Percentiles rank a stretch among this genome's conserved stretches.
Evolutionary conservation across 2,113 vertebrate genomes (phyloP).

Genomic region (Rutilus rutilus): DNA sequence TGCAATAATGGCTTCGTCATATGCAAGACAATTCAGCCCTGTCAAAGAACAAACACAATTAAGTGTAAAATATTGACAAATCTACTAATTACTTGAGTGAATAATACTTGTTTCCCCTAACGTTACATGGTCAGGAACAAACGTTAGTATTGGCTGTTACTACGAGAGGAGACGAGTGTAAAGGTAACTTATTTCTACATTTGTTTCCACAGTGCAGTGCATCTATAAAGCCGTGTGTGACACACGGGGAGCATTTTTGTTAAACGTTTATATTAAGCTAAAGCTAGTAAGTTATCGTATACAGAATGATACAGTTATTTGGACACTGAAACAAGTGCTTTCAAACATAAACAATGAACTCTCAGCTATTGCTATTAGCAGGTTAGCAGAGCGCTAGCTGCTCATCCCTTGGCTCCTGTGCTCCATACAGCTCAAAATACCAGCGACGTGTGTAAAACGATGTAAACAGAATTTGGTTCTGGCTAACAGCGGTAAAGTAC

Average conservation of each 20-base stretch:
- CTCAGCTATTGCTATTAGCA: slow-evolving; percentile 12
- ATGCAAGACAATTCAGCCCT: slow-evolving; percentile 90
- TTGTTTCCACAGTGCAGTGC: not conserved
- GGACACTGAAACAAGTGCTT: not conserved
- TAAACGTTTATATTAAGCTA: too few relatives aligned
- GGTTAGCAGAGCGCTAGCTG: not conserved
- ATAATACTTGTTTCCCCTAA: not conserved
- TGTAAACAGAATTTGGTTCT: not conserved
- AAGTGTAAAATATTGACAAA: not conserved
- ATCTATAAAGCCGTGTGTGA: not conserved
- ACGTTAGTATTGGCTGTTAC: not conserved
- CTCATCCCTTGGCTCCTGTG: too few relatives aligned
- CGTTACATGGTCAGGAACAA: not conserved
- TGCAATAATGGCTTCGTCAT: slow-evolving; percentile 93
- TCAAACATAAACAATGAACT: not conserved
- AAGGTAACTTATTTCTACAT: not conserved
- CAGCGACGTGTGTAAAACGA: not conserved
- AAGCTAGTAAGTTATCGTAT: not conserved
- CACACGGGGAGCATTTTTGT: not conserved
- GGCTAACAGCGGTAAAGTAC: not conserved
- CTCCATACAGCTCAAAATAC: not conserved
- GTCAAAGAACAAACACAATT: slow-evolving; percentile 7
- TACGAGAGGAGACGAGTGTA: too few relatives aligned
- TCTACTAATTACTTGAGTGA: not conserved
- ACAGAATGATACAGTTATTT: not conserved